Evolutionary conservation across 2,797 vertebrate genomes (phyloP), one percentile per base, ranked within the genome.

Genomic region (Epinephelus malabaricus): DNA sequence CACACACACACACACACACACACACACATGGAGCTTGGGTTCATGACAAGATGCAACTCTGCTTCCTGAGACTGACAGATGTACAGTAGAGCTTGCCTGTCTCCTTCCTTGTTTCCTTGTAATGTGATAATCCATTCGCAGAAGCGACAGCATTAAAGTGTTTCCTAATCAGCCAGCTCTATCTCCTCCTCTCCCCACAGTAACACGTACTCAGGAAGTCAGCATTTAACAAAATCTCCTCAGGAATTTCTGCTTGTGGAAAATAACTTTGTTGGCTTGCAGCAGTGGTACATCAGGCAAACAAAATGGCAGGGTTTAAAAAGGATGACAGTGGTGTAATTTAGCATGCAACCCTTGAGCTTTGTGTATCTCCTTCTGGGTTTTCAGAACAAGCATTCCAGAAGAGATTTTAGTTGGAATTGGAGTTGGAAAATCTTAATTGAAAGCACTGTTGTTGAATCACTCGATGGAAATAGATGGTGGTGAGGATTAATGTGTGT

Each of bases 41-140:
- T 43, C 40, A 43, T 12, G 11, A 43, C 13, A 51, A 17, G 51
- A 63, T 56, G 50, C 61, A 55, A 17, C 70, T 49, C 27, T 73
- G 50, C 61, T 43, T 18, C 30, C 23, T 64, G 43, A 69, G 64
- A 61, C 55, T 68, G 74, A 70, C 74, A 65, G 64, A 23, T 74
- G 23, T 17, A 34, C 27, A 62, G 46, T 1, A 56, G 34, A 76
- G 59, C 46, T 19, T 5, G 23, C 51, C 25, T 40, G 56, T 76
- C 49, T 66, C 55, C 34, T 82, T 43, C 40, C 40, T 43, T 43
- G 40, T 43, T 43, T 82, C 55, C 50, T 49, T 47, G 53, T 77
- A 59, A 77, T 68, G 63, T 85, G 78, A 77, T 87, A 65, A 87
- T 84, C 68, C 58, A 69, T 79, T 83, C 55, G 69, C 65, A 81